phyloP scores from a whole-genome alignment of 2,888 invertebrate species.

The Fissipunctia ypsillon region DNA sequence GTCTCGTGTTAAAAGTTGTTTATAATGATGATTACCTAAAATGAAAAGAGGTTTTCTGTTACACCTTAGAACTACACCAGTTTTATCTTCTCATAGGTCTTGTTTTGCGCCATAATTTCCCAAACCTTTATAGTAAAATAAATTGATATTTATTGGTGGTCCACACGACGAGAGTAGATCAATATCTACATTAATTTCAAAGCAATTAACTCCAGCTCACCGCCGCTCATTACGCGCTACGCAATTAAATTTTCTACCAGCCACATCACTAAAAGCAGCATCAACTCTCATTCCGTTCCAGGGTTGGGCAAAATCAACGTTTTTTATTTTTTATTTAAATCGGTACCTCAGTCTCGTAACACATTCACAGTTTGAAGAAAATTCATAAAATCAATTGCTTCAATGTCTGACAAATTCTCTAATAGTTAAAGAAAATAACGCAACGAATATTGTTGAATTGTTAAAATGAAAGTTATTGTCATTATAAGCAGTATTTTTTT shows the following conservation, averaged over 20 bases:
- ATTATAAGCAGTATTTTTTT: too few species aligned
- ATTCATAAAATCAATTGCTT: neutral
- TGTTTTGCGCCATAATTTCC: neutral
- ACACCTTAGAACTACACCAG: neutral
- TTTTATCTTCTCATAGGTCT: neutral
- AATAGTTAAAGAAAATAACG: too few species aligned
- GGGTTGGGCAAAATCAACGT: neutral
- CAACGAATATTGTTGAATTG: too few species aligned
- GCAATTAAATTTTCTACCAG: constrained; percentile 16
- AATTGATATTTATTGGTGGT: neutral
- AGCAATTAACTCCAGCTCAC: constrained; percentile 20
- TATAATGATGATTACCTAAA: neutral
- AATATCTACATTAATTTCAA: constrained; percentile 27
- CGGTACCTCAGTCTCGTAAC: neutral
- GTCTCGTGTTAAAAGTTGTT: neutral
- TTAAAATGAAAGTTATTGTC: too few species aligned
- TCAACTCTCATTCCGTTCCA: neutral
- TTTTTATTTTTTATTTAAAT: neutral
- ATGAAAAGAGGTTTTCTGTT: neutral
- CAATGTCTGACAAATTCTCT: too few species aligned
- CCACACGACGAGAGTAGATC: neutral
- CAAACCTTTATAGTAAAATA: too few species aligned
- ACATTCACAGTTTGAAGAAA: neutral
- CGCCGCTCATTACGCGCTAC: constrained; percentile 6
- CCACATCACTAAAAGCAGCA: constrained; percentile 38